phyloP scores from a whole-genome alignment of 2,113 vertebrate genomes.

The Tragelaphus imberbis region DNA sequence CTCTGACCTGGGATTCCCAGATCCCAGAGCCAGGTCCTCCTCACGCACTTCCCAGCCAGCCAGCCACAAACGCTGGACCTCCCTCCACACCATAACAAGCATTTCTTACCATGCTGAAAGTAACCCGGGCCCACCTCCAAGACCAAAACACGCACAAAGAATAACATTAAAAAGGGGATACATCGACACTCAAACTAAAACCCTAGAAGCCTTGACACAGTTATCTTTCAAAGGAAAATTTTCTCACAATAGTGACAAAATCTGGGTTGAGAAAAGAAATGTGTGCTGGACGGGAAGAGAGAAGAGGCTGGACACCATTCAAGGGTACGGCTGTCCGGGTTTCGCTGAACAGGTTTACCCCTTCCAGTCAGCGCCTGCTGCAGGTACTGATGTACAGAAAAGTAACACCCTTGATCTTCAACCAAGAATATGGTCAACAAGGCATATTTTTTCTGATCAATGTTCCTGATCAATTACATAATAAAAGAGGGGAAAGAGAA shows the following conservation, averaged over 20 bases:
- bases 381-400: not conserved
- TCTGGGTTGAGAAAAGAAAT: not conserved
- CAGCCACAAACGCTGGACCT: not conserved
- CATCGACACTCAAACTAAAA: not conserved
- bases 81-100: not conserved
- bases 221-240: not conserved
- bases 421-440: slow-evolving; percentile 20
- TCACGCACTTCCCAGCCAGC: not conserved
- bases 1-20: not conserved
- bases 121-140: not conserved
- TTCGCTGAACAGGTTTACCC: not conserved
- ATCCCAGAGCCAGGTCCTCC: not conserved
- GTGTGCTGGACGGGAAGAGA: not conserved
- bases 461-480: slow-evolving; percentile 33
- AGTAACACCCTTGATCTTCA: slow-evolving; percentile 32
- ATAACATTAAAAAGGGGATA: not conserved
- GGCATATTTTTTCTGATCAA: slow-evolving; percentile 43
- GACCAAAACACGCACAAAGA: not conserved
- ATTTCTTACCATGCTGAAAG: not conserved
- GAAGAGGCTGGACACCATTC: not conserved
- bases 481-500: not conserved
- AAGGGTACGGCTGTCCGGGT: not conserved
- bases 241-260: not conserved
- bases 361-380: not conserved
- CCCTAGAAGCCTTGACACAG: not conserved